Evolutionary conservation across 2,797 vertebrate species (phyloP), one percentile per base, ranked within the genome.

Genomic region (Tapirus indicus): DNA sequence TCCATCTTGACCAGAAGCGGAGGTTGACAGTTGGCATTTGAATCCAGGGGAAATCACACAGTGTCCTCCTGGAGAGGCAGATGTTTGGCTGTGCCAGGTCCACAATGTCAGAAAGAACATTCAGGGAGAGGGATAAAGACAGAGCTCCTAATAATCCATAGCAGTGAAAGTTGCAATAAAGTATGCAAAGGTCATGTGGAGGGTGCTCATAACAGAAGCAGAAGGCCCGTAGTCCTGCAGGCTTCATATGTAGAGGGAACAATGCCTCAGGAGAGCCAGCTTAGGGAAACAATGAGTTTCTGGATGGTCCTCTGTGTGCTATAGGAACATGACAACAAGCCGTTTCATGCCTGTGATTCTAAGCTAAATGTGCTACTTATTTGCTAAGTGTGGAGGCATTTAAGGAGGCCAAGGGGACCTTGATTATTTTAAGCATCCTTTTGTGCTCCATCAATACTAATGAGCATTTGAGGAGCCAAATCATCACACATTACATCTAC

Each of bases 401-500:
- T 96, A 89, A 96, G 91, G 58, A 60, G 95, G 84, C 97, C 95
- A 88, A 92, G 92, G 96, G 97, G 97, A 94, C 98, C 54, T 91
- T 91, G 82, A 79, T 97, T 94, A 92, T 95, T 92, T 88, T 84
- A 94, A 94, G 97, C 44, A 32, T 95, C 96, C 97, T 98, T 82
- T 97, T 95, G 98, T 93, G 97, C 97, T 97, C 96, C 97, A 98
- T 98, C 98, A 98, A 72, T 90, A 23, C 95, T 98, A 98, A 98
- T 97, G 98, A n/a, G n/a, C n/a, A n/a, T n/a, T 52, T 49, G 18
- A 56, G 35, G 41, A 98, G 97, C 98, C 96, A 98, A 98, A 98
- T 98, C 96, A 97, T 97, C 91, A 49, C 12, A 5, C 18, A 2
- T 92, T 77, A 64, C 44, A 69, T 88, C 88, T 66, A 4, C 54